Evolutionary conservation across 2,888 invertebrate genomes (phyloP).

Genomic region (Lasioglossum calceatum): DNA sequence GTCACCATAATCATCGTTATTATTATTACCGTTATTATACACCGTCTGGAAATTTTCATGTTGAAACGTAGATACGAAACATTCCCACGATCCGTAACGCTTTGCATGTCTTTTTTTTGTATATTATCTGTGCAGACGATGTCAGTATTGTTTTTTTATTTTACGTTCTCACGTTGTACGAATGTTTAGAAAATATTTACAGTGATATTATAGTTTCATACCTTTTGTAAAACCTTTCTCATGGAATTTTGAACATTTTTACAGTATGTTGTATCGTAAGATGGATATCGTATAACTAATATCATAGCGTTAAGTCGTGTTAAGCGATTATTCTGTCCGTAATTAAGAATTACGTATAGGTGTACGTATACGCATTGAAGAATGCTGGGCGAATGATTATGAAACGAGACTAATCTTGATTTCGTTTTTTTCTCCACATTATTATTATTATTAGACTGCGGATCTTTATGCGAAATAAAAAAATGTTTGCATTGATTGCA

Average conservation of each 20-base stretch:
- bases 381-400: slow-evolving; percentile 28
- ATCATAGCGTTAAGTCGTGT: slow-evolving; percentile 36
- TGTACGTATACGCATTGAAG: slow-evolving; percentile 20
- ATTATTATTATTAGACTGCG: too few species aligned
- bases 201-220: slow-evolving; percentile 33
- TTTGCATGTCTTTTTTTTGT: slow-evolving; percentile 74
- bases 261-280: slow-evolving; percentile 39
- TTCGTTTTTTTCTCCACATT: background rate
- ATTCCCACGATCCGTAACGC: slow-evolving; percentile 59
- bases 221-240: slow-evolving; percentile 62
- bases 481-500: too few species aligned
- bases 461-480: too few species aligned
- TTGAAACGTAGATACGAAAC: slow-evolving; percentile 39
- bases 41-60: background rate
- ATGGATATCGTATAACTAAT: slow-evolving; percentile 33
- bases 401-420: background rate
- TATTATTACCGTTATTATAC: background rate
- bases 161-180: slow-evolving; percentile 50
- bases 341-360: slow-evolving; percentile 24
- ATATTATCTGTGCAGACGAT: slow-evolving; percentile 73
- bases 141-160: slow-evolving; percentile 78
- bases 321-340: slow-evolving; percentile 39
- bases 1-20: background rate
- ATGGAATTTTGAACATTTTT: slow-evolving; percentile 58
- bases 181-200: slow-evolving; percentile 49